Evolutionary conservation across 2,113 vertebrate genomes (phyloP).

Genomic region (Drymodes brunneopygia): DNA sequence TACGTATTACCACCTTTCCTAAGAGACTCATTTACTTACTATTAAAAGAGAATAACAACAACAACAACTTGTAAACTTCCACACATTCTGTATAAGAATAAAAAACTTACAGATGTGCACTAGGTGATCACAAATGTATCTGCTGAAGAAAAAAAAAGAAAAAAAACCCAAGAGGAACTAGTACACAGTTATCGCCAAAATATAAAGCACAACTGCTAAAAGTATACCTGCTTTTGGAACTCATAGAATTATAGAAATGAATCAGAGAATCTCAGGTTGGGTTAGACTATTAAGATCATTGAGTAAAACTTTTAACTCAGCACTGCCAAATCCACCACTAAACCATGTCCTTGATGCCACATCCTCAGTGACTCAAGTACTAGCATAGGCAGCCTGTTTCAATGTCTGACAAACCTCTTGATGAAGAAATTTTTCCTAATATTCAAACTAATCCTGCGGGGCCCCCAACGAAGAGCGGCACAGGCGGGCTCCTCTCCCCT

Average conservation of each 20-base stretch:
- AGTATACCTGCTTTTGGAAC: not conserved
- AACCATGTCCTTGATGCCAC: rapidly evolving
- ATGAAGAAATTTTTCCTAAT: not conserved
- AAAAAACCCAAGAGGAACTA: not conserved
- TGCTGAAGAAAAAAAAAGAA: not conserved
- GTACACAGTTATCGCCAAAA: not conserved
- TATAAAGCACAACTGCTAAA: not conserved
- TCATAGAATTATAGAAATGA: not conserved
- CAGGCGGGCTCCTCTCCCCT: too few species aligned
- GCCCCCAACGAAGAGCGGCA: too few species aligned
- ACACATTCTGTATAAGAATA: not conserved
- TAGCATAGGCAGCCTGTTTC: not conserved
- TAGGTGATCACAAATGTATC: not conserved
- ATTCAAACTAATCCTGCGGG: not conserved
- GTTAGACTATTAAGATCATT: not conserved
- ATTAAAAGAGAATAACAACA: not conserved
- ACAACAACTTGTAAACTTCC: not conserved
- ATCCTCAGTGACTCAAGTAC: not conserved
- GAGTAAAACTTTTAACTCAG: not conserved
- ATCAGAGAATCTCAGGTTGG: not conserved
- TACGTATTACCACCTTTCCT: not conserved
- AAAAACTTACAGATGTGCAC: not conserved
- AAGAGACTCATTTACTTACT: not conserved
- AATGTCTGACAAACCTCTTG: rapidly evolving
- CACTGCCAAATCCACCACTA: not conserved